These are phyloP conservation scores for Lycocorax pyrrhopterus DNA, from an alignment of 2,113 vertebrate species.

Conservation along the genomic window DNA sequence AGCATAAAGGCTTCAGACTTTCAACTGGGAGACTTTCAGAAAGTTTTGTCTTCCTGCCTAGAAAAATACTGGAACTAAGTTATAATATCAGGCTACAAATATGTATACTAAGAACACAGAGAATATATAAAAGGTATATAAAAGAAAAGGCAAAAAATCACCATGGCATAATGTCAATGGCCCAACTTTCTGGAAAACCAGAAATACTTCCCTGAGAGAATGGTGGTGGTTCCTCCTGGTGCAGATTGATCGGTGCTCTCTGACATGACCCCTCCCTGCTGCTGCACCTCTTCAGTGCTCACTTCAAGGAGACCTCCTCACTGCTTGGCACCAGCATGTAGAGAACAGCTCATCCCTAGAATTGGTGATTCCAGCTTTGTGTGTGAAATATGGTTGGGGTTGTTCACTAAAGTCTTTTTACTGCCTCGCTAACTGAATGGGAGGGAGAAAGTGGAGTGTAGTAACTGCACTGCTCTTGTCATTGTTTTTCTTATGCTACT, in stretches of 20 bases:
- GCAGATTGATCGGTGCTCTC: fast-evolving
- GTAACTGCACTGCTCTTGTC: background rate
- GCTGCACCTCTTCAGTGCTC: background rate
- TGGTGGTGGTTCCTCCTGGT: background rate
- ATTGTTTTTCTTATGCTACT: background rate
- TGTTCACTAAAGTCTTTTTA: background rate
- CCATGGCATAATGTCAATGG: background rate
- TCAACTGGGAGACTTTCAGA: background rate
- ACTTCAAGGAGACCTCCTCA: background rate
- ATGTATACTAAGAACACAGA: background rate
- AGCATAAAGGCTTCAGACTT: background rate
- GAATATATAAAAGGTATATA: background rate
- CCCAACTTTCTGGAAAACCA: background rate
- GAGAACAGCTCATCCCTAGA: background rate
- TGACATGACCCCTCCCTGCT: background rate
- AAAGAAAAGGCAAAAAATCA: background rate
- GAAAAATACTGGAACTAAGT: background rate
- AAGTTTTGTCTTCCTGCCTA: background rate
- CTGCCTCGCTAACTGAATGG: background rate
- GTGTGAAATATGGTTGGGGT: background rate
- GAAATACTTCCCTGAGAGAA: background rate
- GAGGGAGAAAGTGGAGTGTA: background rate
- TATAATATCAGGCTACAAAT: background rate
- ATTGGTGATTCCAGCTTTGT: background rate
- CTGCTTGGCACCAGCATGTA: background rate